These are phyloP conservation scores for Tachina fera DNA, from an alignment of 2,888 invertebrate genomes.

Conservation along the genomic window DNA sequence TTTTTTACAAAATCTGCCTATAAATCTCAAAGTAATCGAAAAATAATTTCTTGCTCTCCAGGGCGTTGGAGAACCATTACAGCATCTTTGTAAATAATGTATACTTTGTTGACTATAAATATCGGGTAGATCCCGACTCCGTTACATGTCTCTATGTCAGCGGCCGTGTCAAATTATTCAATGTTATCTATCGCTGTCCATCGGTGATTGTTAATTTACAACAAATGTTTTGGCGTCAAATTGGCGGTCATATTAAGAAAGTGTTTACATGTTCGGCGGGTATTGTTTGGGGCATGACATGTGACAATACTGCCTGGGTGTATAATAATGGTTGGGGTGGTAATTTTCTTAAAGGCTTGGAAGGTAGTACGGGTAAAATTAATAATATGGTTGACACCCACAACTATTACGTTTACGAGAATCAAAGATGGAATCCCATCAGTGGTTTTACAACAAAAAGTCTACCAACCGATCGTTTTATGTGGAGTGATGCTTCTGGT, in stretches of 20 bases:
- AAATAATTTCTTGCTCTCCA: conserved; percentile 61
- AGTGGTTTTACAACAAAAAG: conserved; percentile 94
- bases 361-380: conserved; percentile 85
- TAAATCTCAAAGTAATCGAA: background rate
- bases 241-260: conserved; percentile 92
- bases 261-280: conserved; percentile 90
- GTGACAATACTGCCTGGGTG: conserved; percentile 94
- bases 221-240: conserved; percentile 92
- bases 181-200: conserved; percentile 84
- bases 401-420: conserved; percentile 95
- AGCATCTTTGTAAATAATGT: conserved; percentile 88
- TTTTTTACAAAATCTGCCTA: too few species aligned
- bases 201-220: conserved; percentile 87
- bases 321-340: conserved; percentile 96
- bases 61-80: conserved; percentile 84
- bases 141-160: conserved; percentile 89
- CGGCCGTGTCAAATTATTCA: conserved; percentile 89
- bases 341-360: conserved; percentile 88
- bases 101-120: conserved; percentile 88
- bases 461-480: conserved; percentile 92
- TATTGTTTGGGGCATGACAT: conserved; percentile 96
- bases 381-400: conserved; percentile 93
- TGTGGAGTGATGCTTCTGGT: conserved; percentile 96
- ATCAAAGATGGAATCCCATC: conserved; percentile 96
- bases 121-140: conserved; percentile 89